phyloP scores from a whole-genome alignment of 2,888 invertebrate genomes.

The Dicyrtomina minuta region DNA sequence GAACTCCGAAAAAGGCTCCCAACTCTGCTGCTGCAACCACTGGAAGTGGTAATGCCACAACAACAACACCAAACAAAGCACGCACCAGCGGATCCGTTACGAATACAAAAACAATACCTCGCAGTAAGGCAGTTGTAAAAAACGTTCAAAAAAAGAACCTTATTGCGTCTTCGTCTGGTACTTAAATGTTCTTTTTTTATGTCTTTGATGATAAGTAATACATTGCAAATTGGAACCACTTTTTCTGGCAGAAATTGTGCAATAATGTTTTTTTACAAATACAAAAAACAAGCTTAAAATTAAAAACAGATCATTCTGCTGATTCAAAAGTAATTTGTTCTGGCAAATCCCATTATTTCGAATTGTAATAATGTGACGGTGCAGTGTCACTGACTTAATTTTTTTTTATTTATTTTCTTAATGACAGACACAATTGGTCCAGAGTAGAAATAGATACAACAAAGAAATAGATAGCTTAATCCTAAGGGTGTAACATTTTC shows the following conservation, averaged over 20 bases:
- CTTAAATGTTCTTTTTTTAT: not conserved
- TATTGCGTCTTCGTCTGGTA: constrained; percentile 19
- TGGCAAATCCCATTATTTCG: too few relatives aligned
- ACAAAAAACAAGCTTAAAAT: not conserved
- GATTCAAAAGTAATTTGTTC: not conserved
- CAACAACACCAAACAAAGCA: constrained; percentile 44
- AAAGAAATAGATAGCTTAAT: too few relatives aligned
- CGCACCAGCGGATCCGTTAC: constrained; percentile 23
- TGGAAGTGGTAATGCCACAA: constrained; percentile 59
- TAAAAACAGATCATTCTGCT: not conserved
- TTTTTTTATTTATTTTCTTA: too few relatives aligned
- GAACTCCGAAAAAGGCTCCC: not conserved
- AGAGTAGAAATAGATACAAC: too few relatives aligned
- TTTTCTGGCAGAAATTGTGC: too few relatives aligned
- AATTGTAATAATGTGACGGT: too few relatives aligned
- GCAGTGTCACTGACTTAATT: too few relatives aligned
- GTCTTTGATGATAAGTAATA: too few relatives aligned
- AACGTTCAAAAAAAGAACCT: constrained; percentile 2
- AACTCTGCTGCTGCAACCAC: constrained; percentile 64
- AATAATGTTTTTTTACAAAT: not conserved
- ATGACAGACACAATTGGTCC: too few relatives aligned
- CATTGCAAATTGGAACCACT: too few relatives aligned
- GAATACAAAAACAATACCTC: constrained; percentile 30
- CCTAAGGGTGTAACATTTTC: too few relatives aligned
- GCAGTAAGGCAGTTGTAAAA: not conserved